Percentiles rank a stretch among this genome's conserved stretches.
Evolutionary conservation across 1,140 invertebrate species (phyloP).

Genomic region (Drosophila guanche): DNA sequence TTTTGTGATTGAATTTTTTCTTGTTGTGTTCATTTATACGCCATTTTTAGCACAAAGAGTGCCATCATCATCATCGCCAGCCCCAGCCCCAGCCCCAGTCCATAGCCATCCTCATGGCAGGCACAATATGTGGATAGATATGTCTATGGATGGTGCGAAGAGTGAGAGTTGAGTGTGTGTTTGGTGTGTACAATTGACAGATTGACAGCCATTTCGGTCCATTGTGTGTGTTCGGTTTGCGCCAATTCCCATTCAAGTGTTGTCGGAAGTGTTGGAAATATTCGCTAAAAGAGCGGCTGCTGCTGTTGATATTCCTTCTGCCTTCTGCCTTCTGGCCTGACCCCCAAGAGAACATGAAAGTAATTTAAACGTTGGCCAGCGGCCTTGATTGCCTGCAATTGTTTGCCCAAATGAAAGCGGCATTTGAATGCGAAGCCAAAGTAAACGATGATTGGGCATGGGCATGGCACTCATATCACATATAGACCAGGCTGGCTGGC

Average conservation of each 20-base stretch:
- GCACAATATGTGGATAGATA: constrained; percentile 43
- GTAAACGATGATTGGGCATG: constrained; percentile 40
- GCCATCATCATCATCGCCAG: constrained; percentile 27
- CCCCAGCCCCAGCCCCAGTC: background rate
- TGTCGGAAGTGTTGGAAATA: constrained; percentile 73
- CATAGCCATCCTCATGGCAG: constrained; percentile 1
- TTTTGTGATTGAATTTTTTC: constrained; percentile 70
- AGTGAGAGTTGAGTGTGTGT: constrained; percentile 11
- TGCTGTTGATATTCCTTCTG: constrained; percentile 22
- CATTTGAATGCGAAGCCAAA: constrained; percentile 35
- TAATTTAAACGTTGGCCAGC: constrained; percentile 64
- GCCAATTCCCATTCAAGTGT: constrained; percentile 58
- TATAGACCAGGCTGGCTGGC: constrained; percentile 13
- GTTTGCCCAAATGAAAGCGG: constrained; percentile 63
- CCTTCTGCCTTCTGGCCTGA: constrained; percentile 1
- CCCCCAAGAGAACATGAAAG: constrained; percentile 64
- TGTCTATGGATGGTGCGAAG: constrained; percentile 6
- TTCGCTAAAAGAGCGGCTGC: constrained; percentile 66
- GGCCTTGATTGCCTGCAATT: constrained; percentile 64
- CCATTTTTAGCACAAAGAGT: constrained; percentile 61
- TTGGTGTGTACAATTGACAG: constrained; percentile 60
- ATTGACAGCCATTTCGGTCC: constrained; percentile 72
- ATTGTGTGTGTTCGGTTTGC: constrained; percentile 35
- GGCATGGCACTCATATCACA: background rate
- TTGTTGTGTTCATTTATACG: constrained; percentile 54